A percentile compares a stretch with the other conserved stretches of the same genome.
These are phyloP conservation scores for Austrolebias charrua DNA, from an alignment of 2,797 vertebrate species.

Conservation along the genomic window DNA sequence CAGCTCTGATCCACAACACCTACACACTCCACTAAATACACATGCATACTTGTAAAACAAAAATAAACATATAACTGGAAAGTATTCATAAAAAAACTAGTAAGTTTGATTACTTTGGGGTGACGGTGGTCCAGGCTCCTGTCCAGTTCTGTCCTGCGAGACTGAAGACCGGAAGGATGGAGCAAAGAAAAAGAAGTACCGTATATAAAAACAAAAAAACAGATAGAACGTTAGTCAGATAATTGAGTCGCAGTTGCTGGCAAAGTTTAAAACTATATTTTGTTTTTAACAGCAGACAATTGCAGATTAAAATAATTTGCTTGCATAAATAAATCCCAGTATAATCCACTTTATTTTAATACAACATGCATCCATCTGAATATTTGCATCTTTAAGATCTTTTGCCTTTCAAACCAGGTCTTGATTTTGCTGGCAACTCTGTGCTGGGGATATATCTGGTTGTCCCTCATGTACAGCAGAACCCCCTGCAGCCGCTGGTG, in stretches of 20 bases:
- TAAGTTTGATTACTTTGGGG: conserved; percentile 77
- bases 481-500: conserved; percentile 79
- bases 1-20: conserved; percentile 57
- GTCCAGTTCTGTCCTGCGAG: conserved; percentile 83
- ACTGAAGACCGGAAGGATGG: conserved; percentile 67
- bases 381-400: neutral
- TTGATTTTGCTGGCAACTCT: conserved; percentile 82
- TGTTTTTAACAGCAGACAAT: no score
- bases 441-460: conserved; percentile 87
- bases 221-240: neutral
- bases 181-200: neutral
- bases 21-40: conserved; percentile 62
- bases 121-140: conserved; percentile 79
- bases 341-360: no score
- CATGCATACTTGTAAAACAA: conserved; percentile 66
- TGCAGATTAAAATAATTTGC: no score
- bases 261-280: no score
- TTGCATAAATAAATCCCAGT: no score
- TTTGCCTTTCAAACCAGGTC: conserved; percentile 92
- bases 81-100: neutral
- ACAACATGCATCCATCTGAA: no score
- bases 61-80: neutral
- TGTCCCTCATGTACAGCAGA: conserved; percentile 86
- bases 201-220: neutral
- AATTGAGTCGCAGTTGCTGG: no score